Evolutionary conservation across 2,113 vertebrate species (phyloP).

Genomic region (Oceanodroma tethys): DNA sequence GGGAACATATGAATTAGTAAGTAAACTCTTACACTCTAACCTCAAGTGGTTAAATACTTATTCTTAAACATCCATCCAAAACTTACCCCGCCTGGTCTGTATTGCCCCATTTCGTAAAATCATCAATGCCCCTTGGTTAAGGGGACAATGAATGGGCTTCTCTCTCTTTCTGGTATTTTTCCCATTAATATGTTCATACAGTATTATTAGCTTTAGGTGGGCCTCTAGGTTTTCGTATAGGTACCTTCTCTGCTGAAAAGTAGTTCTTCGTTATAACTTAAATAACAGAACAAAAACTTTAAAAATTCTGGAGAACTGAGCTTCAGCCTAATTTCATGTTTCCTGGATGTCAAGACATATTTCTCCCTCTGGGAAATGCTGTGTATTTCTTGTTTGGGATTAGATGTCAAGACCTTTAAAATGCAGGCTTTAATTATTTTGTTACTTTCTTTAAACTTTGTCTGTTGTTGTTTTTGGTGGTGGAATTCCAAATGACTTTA

Average conservation of each 20-base stretch:
- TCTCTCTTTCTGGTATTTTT: not conserved
- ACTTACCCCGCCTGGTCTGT: not conserved
- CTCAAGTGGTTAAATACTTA: not conserved
- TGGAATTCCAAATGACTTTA: not conserved
- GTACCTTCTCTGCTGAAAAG: not conserved
- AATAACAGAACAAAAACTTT: not conserved
- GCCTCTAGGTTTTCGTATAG: not conserved
- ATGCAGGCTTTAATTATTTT: not conserved
- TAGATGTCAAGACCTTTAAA: not conserved
- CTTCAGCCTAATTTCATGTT: not conserved
- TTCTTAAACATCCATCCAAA: not conserved
- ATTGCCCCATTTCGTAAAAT: not conserved
- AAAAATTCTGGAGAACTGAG: not conserved
- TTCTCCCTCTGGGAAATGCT: not conserved
- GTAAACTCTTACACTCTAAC: not conserved
- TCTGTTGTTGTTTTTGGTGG: not conserved
- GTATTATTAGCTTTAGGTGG: not conserved
- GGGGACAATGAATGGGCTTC: not conserved
- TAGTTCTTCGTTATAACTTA: not conserved
- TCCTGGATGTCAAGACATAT: not conserved
- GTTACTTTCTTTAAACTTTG: constrained; percentile 43
- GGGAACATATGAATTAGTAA: not conserved
- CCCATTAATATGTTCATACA: not conserved
- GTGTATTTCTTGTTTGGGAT: not conserved
- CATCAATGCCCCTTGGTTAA: not conserved